phyloP scores from a whole-genome alignment of 2,888 invertebrate genomes.

The Drosophila testacea region DNA sequence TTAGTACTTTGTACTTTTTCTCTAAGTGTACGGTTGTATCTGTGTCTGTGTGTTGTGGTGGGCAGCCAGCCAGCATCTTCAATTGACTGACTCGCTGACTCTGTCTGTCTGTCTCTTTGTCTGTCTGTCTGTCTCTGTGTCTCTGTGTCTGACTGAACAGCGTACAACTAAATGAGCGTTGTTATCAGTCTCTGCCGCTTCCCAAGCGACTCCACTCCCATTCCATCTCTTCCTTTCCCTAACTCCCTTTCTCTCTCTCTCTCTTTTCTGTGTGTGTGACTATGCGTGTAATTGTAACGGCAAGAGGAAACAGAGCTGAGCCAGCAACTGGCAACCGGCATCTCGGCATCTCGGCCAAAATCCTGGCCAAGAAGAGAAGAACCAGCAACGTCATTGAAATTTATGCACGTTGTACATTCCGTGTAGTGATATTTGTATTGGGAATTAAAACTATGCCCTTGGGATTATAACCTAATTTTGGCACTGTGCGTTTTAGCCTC shows the following conservation, averaged over 20 bases:
- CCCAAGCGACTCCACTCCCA: constrained; percentile 40
- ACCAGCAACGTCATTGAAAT: constrained; percentile 76
- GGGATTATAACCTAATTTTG: constrained; percentile 80
- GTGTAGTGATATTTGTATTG: constrained; percentile 81
- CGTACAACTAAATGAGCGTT: constrained; percentile 73
- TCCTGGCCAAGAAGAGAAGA: background rate
- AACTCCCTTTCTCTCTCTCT: background rate
- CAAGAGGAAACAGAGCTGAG: constrained; percentile 51
- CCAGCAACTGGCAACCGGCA: constrained; percentile 57
- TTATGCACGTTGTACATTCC: constrained; percentile 80
- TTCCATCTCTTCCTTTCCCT: background rate
- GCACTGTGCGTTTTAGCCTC: constrained; percentile 51
- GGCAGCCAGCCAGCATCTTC: constrained; percentile 69
- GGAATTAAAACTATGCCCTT: constrained; percentile 80
- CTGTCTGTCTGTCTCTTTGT: constrained; percentile 43
- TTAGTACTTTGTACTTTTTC: background rate
- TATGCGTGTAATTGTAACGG: constrained; percentile 75
- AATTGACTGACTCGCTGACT: constrained; percentile 70
- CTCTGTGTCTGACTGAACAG: constrained; percentile 59
- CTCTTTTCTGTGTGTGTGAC: constrained; percentile 52
- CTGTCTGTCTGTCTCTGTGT: constrained; percentile 16
- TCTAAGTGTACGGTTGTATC: constrained; percentile 19
- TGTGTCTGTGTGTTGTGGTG: constrained; percentile 33
- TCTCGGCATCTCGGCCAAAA: background rate
- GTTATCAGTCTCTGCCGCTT: constrained; percentile 65